Conservation (phyloP, 2,113 vertebrate genomes). For the Myotis lucifugus region DNA sequence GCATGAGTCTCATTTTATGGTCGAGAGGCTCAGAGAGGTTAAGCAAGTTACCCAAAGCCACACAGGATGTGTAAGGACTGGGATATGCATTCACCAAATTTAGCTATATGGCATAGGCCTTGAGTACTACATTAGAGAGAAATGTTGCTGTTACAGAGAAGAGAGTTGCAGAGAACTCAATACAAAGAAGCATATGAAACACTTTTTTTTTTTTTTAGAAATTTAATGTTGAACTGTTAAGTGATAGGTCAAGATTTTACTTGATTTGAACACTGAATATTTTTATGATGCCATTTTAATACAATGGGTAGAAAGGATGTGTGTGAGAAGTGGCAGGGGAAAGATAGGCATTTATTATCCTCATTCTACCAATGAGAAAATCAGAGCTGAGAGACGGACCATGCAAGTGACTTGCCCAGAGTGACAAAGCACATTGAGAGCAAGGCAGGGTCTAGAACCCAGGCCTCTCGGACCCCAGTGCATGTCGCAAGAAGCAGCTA, state of each 20-base stretch:
- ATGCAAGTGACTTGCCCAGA: neutral
- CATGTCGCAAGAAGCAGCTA: neutral
- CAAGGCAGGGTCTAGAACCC: neutral
- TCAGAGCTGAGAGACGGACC: neutral
- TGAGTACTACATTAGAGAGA: neutral
- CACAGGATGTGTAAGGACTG: neutral
- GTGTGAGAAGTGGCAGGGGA: neutral
- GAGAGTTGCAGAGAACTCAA: neutral
- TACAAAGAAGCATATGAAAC: neutral
- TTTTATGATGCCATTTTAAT: neutral
- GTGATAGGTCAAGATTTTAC: slow-evolving; percentile 13
- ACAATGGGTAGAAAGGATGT: neutral
- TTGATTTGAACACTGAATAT: neutral
- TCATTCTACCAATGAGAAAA: neutral
- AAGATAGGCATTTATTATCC: neutral
- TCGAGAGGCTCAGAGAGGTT: neutral
- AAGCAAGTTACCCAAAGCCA: neutral
- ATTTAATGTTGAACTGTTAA: neutral
- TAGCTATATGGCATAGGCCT: neutral
- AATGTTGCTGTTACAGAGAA: neutral
- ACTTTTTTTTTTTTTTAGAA: neutral
- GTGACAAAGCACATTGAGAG: neutral
- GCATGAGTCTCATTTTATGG: neutral
- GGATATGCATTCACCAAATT: neutral
- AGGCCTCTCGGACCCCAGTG: no score